Base-by-base conservation (phyloP, 2,797 vertebrate genomes). In the Aphelocoma californica region DNA sequence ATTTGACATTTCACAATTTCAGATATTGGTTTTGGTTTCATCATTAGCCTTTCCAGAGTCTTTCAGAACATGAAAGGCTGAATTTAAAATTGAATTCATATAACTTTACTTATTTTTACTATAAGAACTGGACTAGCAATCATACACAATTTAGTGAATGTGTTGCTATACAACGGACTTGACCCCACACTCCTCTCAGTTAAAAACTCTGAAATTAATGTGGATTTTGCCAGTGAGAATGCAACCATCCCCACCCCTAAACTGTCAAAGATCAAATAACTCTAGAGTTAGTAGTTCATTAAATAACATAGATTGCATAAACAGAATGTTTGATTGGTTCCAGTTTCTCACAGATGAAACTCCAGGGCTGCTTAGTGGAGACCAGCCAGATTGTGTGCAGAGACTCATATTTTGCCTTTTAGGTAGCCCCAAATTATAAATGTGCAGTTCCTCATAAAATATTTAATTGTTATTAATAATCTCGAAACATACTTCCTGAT, bases 221-320 rank as follows among this genome's bases (percentile, higher is more conserved):
- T 45, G 36, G 29, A 81, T 73, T 75, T 92, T 94, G 23, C 70
- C 60, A 56, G 66, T 34, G 14, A 75, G 31, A 60, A 48, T 21
- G 45, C 44, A 93, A 72, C 34, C 42, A 73, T 62, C 38, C 48
- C 53, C 51, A 26, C 23, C 79, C 40, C 51, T 34, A 61, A 62
- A 56, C 50, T 86, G 66, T 36, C 80, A 81, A 92, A 90, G 88
- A 86, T 90, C 88, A 90, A 88, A 61, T 84, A 84, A 75, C 38
- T 60, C 53, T 45, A 44, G 53, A 57, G 47, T 78, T 20, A 74
- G 32, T 83, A 88, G 72, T 57, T 94, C 58, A 84, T 81, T 90
- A 83, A 93, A 81, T 92, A 86, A 38, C 80, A 66, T 8, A 50
- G 61, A 83, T 45, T 69, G 80, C 51, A 83, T 93, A 81, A 94